Percentiles rank a stretch among this genome's conserved stretches.
Evolutionary conservation across 2,797 vertebrate species (phyloP).

Genomic region (Enteromius trimaculatus): DNA sequence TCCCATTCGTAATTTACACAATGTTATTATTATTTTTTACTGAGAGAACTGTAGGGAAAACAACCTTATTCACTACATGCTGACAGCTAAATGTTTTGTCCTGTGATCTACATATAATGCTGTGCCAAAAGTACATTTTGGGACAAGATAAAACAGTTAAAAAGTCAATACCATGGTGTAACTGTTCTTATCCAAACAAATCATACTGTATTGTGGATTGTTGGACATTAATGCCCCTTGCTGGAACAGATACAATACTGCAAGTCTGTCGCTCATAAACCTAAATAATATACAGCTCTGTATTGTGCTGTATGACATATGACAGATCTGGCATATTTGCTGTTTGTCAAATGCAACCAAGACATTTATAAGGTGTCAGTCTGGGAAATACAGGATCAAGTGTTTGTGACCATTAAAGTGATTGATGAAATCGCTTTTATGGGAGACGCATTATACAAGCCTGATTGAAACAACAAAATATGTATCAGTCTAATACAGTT

Average conservation of each 20-base stretch:
- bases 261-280: conserved; percentile 57
- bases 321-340: conserved; percentile 1
- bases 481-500: conserved; percentile 98
- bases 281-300: conserved; percentile 5
- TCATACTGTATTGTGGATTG: conserved; percentile 31
- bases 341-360: conserved; percentile 25
- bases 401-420: conserved; percentile 72
- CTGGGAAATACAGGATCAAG: not conserved
- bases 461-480: conserved; percentile 98
- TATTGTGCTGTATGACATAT: not conserved
- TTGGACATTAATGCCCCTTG: conserved; percentile 77
- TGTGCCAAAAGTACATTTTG: not conserved
- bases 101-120: not conserved
- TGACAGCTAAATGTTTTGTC: not conserved
- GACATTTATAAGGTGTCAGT: conserved; percentile 25
- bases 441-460: conserved; percentile 93
- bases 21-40: not conserved
- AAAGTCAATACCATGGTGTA: not conserved
- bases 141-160: not conserved
- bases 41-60: not conserved
- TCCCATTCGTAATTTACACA: not conserved
- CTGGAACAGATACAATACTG: conserved; percentile 72
- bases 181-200: not conserved
- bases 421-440: conserved; percentile 98
- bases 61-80: not conserved